Evolutionary conservation across 2,888 invertebrate species (phyloP).

Genomic region (Sarcophaga caerulescens): DNA sequence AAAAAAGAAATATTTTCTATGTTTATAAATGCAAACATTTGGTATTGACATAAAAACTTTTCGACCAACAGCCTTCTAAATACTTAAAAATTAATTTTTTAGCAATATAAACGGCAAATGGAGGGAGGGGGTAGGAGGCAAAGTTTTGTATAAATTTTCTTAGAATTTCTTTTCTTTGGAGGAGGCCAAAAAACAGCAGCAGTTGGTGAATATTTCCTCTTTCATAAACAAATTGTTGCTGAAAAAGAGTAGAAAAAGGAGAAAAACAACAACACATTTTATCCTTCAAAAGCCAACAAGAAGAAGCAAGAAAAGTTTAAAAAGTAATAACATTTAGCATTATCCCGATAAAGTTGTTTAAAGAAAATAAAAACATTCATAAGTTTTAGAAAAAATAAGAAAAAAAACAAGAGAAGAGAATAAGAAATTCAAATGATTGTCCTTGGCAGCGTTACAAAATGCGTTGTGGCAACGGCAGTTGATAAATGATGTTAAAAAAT

Average conservation of each 20-base stretch:
- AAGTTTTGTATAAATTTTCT: no score
- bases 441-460: no score
- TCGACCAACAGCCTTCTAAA: conserved; percentile 31
- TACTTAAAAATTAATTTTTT: conserved; percentile 50
- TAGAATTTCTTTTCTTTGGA: no score
- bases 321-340: conserved; percentile 41
- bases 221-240: no score
- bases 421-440: no score
- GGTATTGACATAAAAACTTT: conserved; percentile 57
- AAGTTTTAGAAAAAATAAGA: conserved; percentile 27
- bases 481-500: no score
- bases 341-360: conserved; percentile 38
- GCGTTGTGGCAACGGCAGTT: no score
- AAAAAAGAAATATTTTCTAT: not conserved
- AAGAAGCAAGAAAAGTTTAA: conserved; percentile 22
- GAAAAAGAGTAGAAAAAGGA: not conserved
- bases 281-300: not conserved
- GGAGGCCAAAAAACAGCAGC: no score
- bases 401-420: no score
- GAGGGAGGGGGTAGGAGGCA: not conserved
- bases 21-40: conserved; percentile 42
- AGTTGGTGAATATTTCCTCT: no score
- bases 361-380: conserved; percentile 41
- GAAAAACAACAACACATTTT: conserved; percentile 11
- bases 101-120: conserved; percentile 35